A percentile compares a stretch with the other conserved stretches of the same genome.
Evolutionary conservation across 2,888 invertebrate species (phyloP).

Genomic region (Pterobdella sp.): DNA sequence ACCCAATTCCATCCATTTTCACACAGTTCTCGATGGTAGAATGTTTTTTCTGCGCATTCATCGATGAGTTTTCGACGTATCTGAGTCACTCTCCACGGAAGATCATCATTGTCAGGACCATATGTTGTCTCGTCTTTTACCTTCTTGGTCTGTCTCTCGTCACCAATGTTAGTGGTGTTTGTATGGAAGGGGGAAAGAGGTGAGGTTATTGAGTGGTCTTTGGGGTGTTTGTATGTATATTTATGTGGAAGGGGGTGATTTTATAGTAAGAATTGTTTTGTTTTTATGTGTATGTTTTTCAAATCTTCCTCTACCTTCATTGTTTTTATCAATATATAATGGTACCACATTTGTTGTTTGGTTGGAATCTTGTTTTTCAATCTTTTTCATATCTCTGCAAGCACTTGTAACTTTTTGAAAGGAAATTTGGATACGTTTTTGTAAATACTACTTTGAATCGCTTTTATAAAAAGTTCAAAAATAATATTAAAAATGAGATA

Average conservation of each 20-base stretch:
- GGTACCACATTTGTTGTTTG: background rate
- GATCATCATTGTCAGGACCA: constrained; percentile 42
- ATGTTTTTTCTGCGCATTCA: constrained; percentile 46
- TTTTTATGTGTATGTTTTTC: too few species aligned
- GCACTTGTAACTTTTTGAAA: too few species aligned
- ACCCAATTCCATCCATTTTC: background rate
- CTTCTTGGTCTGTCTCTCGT: constrained; percentile 42
- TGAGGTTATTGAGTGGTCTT: background rate
- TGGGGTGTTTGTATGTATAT: background rate
- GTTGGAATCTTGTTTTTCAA: background rate
- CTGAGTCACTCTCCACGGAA: constrained; percentile 39
- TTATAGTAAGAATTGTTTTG: too few species aligned
- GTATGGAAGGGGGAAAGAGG: background rate
- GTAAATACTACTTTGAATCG: too few species aligned
- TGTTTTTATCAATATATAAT: too few species aligned
- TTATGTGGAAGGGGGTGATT: background rate
- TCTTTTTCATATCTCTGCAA: background rate
- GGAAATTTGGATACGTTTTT: too few species aligned
- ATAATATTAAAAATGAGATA: too few species aligned
- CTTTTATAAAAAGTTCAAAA: too few species aligned
- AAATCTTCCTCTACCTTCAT: too few species aligned
- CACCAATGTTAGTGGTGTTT: constrained; percentile 36
- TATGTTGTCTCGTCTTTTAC: constrained; percentile 40
- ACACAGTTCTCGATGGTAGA: constrained; percentile 49
- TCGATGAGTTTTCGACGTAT: constrained; percentile 45